Conservation (phyloP, 1,140 invertebrate genomes). For the Mactra quadrangularis region DNA sequence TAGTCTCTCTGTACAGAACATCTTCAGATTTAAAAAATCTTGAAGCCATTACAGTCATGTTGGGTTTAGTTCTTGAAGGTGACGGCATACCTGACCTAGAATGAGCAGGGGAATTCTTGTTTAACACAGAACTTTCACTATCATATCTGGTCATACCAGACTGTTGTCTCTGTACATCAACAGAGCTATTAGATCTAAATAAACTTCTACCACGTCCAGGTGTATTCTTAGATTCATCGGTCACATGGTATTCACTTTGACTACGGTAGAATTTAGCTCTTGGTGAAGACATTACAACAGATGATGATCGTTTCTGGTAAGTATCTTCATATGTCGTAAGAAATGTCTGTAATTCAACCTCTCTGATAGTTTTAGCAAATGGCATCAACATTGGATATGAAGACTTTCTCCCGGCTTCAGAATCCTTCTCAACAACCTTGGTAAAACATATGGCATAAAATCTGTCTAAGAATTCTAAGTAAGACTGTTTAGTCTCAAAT, state of each 20-base stretch:
- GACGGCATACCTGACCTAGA: conserved; percentile 28
- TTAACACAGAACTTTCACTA: conserved; percentile 64
- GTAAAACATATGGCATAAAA: conserved; percentile 79
- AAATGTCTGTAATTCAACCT: conserved; percentile 71
- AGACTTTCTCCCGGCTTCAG: conserved; percentile 44
- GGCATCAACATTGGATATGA: conserved; percentile 72
- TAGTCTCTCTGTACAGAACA: conserved; percentile 64
- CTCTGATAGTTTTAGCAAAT: conserved; percentile 73
- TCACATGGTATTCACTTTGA: conserved; percentile 44
- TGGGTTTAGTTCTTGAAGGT: conserved; percentile 63
- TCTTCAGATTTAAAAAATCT: conserved; percentile 74
- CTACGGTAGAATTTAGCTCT: conserved; percentile 43
- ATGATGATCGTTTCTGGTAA: conserved; percentile 54
- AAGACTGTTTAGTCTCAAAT: conserved; percentile 80
- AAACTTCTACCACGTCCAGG: conserved; percentile 58
- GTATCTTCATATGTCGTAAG: conserved; percentile 52
- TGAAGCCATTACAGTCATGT: conserved; percentile 71
- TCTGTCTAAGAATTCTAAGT: conserved; percentile 81
- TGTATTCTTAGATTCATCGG: conserved; percentile 3
- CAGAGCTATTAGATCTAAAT: conserved; percentile 70
- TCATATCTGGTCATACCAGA: conserved; percentile 54
- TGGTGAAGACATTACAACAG: conserved; percentile 67
- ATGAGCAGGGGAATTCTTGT: conserved; percentile 29
- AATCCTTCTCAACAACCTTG: conserved; percentile 72
- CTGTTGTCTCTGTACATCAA: conserved; percentile 6